These are phyloP conservation scores for Epinephelus awoara DNA, from an alignment of 2,797 vertebrate species.

Conservation along the genomic window DNA sequence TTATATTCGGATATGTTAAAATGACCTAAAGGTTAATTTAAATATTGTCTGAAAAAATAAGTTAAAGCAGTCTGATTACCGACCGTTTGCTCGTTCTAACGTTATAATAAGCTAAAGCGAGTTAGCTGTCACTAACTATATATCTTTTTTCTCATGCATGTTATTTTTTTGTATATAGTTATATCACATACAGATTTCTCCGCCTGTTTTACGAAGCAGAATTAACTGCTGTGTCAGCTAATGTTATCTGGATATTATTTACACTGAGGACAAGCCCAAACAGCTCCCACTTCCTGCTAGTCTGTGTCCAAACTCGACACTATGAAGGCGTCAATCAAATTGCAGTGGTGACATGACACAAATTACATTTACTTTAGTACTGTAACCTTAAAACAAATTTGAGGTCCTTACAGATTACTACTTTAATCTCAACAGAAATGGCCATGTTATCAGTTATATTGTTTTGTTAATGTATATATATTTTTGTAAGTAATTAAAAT, in stretches of 20 bases:
- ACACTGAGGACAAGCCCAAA: neutral
- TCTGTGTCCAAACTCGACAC: neutral
- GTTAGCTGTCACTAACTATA: neutral
- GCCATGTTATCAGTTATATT: no score
- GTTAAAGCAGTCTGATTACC: neutral
- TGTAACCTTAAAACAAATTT: neutral
- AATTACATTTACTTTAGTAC: neutral
- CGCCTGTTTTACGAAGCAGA: neutral
- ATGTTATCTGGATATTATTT: neutral
- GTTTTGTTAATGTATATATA: no score
- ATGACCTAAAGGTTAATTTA: accelerated
- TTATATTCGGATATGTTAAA: accelerated
- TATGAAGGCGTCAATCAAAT: neutral
- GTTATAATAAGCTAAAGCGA: constrained; percentile 29
- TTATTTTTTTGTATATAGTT: neutral
- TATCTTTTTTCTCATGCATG: no score
- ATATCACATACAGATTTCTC: neutral
- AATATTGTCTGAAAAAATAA: neutral
- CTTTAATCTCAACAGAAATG: neutral
- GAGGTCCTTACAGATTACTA: neutral
- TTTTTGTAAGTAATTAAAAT: no score
- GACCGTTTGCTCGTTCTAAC: neutral
- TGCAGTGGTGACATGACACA: neutral
- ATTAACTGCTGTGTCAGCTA: neutral
- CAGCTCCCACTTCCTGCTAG: neutral